phyloP scores from a whole-genome alignment of 2,113 vertebrate genomes.

The Cervus canadensis region DNA sequence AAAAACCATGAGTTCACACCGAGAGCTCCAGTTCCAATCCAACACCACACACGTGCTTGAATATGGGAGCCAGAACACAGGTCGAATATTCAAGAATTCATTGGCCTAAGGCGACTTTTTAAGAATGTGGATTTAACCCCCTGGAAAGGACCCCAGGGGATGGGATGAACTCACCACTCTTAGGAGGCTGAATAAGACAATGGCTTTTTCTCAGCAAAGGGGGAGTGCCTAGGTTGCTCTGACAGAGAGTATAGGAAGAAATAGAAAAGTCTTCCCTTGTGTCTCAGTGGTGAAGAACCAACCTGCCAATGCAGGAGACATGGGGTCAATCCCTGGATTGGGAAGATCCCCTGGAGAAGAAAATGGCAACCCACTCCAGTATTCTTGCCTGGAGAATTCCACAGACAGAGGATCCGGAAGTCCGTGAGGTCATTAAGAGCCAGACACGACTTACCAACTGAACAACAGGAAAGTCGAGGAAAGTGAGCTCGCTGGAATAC shows the following conservation, averaged over 20 bases:
- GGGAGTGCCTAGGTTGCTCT: neutral
- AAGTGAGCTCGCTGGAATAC: neutral
- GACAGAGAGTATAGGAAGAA: neutral
- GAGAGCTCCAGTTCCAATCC: neutral
- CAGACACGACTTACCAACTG: neutral
- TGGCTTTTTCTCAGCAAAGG: neutral
- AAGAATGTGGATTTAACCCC: neutral
- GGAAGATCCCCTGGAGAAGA: neutral
- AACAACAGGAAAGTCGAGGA: neutral
- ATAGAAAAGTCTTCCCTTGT: neutral
- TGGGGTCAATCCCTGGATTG: neutral
- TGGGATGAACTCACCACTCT: neutral
- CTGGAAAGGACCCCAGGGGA: neutral
- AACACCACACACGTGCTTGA: neutral
- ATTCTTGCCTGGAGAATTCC: neutral
- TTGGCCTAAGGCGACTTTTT: neutral
- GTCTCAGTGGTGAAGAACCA: neutral
- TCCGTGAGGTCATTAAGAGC: neutral
- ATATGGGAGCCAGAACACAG: neutral
- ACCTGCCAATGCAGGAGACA: neutral
- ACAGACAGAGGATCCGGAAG: neutral
- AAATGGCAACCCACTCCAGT: neutral
- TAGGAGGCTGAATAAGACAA: neutral
- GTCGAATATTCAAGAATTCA: neutral
- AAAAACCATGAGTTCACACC: neutral